These are phyloP conservation scores for Montipora efflorescens DNA, from an alignment of 64 coral and sea anemone species.

Conservation along the genomic window DNA sequence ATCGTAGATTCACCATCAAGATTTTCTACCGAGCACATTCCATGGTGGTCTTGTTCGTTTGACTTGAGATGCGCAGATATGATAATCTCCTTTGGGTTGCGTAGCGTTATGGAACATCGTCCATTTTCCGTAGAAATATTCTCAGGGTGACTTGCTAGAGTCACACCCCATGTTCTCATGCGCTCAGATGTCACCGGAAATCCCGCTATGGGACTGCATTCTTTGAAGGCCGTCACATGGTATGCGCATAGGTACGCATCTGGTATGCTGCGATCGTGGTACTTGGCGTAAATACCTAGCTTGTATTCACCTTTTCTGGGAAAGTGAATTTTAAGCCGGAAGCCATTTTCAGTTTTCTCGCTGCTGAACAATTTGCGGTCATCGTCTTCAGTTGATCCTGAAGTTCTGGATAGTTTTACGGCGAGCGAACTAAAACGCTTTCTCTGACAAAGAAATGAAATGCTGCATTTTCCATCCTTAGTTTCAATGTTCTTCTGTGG, in stretches of 20 bases:
- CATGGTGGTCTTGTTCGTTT: slow-evolving; percentile 5
- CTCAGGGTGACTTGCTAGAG: slow-evolving; percentile 50
- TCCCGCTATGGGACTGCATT: slow-evolving; percentile 19
- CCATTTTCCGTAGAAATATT: slow-evolving; percentile 53
- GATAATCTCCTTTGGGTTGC: slow-evolving; percentile 13
- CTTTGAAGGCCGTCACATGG: slow-evolving; percentile 29
- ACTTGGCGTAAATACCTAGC: slow-evolving; percentile 26
- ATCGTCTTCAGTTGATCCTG: neutral
- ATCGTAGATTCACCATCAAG: slow-evolving; percentile 5
- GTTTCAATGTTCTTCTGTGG: slow-evolving; percentile 64
- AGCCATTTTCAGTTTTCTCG: slow-evolving; percentile 50
- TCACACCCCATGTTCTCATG: slow-evolving; percentile 40
- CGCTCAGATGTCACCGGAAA: slow-evolving; percentile 43
- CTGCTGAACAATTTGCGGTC: slow-evolving; percentile 3
- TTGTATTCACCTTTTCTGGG: slow-evolving; percentile 46
- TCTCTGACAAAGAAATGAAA: slow-evolving; percentile 22
- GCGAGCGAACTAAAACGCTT: slow-evolving; percentile 11
- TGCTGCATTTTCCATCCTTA: slow-evolving; percentile 9
- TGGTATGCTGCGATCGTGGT: neutral
- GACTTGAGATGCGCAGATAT: slow-evolving; percentile 11
- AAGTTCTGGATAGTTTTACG: neutral
- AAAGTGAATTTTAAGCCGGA: slow-evolving; percentile 33
- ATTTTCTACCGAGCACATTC: slow-evolving; percentile 35
- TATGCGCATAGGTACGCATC: slow-evolving; percentile 49
- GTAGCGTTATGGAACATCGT: neutral